Percentiles rank a stretch among this genome's conserved stretches.
Evolutionary conservation across 1,140 invertebrate genomes (phyloP).

Genomic region (Zaprionus taronus): DNA sequence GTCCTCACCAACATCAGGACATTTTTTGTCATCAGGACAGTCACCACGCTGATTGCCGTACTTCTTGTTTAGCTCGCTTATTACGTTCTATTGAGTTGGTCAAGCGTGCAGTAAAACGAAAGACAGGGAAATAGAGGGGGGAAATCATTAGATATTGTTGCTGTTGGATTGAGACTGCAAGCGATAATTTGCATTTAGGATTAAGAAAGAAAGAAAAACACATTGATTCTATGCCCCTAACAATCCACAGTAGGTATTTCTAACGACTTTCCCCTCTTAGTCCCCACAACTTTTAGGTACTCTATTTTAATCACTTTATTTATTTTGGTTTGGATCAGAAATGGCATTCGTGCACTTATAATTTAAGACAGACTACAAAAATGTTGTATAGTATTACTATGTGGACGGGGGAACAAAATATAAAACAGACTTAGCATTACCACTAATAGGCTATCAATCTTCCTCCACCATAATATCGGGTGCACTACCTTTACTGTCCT

Average conservation of each 20-base stretch:
- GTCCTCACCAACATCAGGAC: conserved; percentile 61
- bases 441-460: not conserved
- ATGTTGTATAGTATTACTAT: conserved; percentile 5
- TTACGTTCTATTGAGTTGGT: conserved; percentile 39
- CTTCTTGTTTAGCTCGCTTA: conserved; percentile 58
- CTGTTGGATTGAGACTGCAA: conserved; percentile 30
- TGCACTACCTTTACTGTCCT: conserved; percentile 43
- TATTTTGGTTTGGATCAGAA: not conserved
- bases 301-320: not conserved
- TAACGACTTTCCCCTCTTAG: conserved; percentile 57
- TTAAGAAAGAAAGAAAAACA: conserved; percentile 32
- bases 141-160: conserved; percentile 50
- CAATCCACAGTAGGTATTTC: conserved; percentile 32
- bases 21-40: conserved; percentile 32
- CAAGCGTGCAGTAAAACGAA: not conserved
- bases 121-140: conserved; percentile 42
- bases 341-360: conserved; percentile 10
- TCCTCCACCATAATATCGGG: conserved; percentile 17
- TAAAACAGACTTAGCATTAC: not conserved
- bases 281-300: not conserved
- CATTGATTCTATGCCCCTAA: not conserved
- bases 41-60: conserved; percentile 43
- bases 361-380: conserved; percentile 29
- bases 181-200: not conserved
- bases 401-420: not conserved